Evolutionary conservation across 2,113 vertebrate species (phyloP), one percentile per base, ranked within the genome.

Genomic region (Pyrgilauda ruficollis): DNA sequence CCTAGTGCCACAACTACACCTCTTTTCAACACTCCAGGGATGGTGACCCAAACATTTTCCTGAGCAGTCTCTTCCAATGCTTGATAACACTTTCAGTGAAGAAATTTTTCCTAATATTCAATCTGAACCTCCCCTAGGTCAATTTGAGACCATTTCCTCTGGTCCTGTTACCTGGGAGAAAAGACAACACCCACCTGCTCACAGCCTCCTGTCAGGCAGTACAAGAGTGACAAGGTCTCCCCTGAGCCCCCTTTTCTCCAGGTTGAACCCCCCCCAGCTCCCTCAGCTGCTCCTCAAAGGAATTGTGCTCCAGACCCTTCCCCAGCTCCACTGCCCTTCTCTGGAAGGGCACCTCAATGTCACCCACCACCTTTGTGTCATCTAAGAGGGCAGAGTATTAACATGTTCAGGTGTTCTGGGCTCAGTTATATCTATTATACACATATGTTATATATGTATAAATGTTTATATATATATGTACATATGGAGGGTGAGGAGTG

Each of bases 401-500:
- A 84, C 3, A 21, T 8, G 11, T 52, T 61, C 55, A 73, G n/a
- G n/a, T 46, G 73, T 83, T 80, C 41, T 41, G 37, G 35, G 39
- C 41, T 82, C 56, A 31, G 61, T 64, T 33, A 53, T 5, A 28
- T 30, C 8, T 39, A 55, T 31, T 15, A 67, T 26, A 76, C 4
- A 50, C 3, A 31, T 1, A 49, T 50, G 49, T 58, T 30, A 19
- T 35, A 27, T 14, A 43, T 26, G 3, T 24, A 58, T 16, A 24
- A 21, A 21, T n/a, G 5, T 27, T 4, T 68, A 18, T 24, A 10
- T 31, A 28, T 30, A 9, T 24, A 20, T 28, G 3, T n/a, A 21
- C n/a, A 2, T 22, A 22, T 26, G 7, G 7, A 15, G 4, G 11
- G 21, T 8, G 1, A 19, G 17, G 22, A 2, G 9, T n/a, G 10